Evolutionary conservation across 2,888 invertebrate species (phyloP).

Genomic region (Nowickia ferox): DNA sequence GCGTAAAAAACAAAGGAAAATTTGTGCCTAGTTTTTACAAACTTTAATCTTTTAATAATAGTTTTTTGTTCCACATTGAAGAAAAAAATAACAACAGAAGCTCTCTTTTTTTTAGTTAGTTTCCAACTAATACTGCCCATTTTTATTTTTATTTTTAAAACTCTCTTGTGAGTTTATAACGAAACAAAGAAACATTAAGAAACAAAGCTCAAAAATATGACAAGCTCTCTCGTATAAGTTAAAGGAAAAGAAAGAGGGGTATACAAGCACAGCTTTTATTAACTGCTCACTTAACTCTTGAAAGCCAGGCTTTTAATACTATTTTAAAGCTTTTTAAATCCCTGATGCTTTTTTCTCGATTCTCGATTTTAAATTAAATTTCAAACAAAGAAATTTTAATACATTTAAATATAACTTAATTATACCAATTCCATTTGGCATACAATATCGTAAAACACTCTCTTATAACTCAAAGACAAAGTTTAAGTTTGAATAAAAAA

Average conservation of each 20-base stretch:
- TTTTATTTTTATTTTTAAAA: neutral
- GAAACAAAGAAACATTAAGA: neutral
- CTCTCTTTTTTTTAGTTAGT: constrained; percentile 46
- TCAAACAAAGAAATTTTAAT: no score
- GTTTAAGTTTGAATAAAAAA: no score
- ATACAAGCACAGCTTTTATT: constrained; percentile 7
- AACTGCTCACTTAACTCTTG: neutral
- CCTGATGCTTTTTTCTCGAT: no score
- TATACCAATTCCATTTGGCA: no score
- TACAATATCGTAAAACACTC: no score
- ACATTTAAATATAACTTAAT: no score
- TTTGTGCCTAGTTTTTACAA: constrained; percentile 66
- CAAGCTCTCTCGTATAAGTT: neutral
- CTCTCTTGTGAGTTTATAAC: neutral
- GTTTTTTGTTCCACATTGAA: neutral
- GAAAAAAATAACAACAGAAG: neutral
- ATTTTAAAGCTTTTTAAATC: neutral
- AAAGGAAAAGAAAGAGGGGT: neutral
- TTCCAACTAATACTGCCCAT: neutral
- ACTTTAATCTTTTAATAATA: constrained; percentile 10
- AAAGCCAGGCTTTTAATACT: neutral
- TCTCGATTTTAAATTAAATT: no score
- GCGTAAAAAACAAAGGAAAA: constrained; percentile 4
- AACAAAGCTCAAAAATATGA: constrained; percentile 2
- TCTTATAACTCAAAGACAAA: no score